phyloP scores from a whole-genome alignment of 2,113 vertebrate genomes.

The Azemiops feae region DNA sequence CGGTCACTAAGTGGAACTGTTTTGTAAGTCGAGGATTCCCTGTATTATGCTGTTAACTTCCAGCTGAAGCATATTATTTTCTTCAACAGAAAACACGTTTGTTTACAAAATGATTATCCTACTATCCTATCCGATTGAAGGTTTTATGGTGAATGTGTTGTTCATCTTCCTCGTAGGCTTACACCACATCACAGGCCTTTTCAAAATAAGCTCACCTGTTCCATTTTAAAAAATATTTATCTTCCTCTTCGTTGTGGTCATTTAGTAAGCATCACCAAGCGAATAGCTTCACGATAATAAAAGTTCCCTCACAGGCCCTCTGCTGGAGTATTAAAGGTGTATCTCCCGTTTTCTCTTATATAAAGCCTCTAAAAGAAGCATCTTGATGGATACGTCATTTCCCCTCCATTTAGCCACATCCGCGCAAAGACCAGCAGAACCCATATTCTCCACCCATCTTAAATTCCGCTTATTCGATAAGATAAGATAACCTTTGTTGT shows the following conservation, averaged over 20 bases:
- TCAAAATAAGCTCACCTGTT: background rate
- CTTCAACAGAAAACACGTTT: background rate
- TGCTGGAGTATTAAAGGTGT: background rate
- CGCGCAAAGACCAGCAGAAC: conserved; percentile 7
- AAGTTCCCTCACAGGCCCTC: background rate
- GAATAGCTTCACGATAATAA: background rate
- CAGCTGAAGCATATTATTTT: background rate
- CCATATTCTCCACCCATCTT: background rate
- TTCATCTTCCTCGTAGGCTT: too few relatives aligned
- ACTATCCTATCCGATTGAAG: background rate
- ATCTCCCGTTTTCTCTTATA: background rate
- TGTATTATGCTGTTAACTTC: background rate
- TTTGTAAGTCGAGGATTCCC: background rate
- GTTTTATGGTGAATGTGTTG: background rate
- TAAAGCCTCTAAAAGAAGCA: too few relatives aligned
- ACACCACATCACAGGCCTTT: background rate
- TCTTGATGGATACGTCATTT: background rate
- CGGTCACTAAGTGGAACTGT: background rate
- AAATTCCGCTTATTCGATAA: background rate
- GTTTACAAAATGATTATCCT: background rate
- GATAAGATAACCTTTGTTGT: too few relatives aligned
- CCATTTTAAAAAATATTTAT: background rate
- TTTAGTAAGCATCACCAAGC: background rate
- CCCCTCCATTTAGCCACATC: background rate
- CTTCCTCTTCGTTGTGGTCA: background rate